A percentile compares a stretch with the other conserved stretches of the same genome.
These are phyloP conservation scores for Ectropis crepuscularia DNA, from an alignment of 2,888 invertebrate species.

Conservation along the genomic window DNA sequence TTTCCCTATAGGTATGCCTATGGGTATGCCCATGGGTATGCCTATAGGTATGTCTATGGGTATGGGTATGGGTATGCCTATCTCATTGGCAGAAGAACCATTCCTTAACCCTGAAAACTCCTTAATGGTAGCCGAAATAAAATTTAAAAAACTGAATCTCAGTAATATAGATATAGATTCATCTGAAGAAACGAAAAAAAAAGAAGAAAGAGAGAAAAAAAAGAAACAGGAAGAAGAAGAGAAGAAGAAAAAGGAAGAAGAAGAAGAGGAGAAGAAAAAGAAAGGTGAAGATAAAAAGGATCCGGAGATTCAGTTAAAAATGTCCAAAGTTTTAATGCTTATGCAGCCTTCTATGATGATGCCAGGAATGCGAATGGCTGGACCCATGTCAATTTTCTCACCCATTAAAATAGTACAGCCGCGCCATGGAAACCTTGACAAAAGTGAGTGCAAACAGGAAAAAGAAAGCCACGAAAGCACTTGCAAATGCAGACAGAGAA, in stretches of 20 bases:
- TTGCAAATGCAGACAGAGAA: background rate
- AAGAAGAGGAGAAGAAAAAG: background rate
- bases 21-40: slow-evolving; percentile 10
- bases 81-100: slow-evolving; percentile 8
- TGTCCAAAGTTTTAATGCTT: slow-evolving; percentile 7
- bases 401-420: background rate
- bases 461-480: background rate
- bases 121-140: slow-evolving; percentile 10
- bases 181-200: background rate
- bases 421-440: too few relatives aligned
- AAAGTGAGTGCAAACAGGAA: too few relatives aligned
- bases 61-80: slow-evolving; percentile 7
- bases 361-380: slow-evolving; percentile 1
- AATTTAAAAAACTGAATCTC: background rate
- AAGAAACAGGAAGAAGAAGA: background rate
- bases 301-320: background rate
- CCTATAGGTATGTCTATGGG: slow-evolving; percentile 1
- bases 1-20: background rate
- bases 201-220: background rate
- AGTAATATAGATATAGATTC: background rate
- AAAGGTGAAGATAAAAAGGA: background rate
- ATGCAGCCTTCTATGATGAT: slow-evolving; percentile 16
- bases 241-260: background rate
- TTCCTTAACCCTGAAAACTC: background rate
- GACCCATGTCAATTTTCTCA: background rate